Base-by-base conservation (phyloP, 2,797 vertebrate species). In the Bovichtus diacanthus region DNA sequence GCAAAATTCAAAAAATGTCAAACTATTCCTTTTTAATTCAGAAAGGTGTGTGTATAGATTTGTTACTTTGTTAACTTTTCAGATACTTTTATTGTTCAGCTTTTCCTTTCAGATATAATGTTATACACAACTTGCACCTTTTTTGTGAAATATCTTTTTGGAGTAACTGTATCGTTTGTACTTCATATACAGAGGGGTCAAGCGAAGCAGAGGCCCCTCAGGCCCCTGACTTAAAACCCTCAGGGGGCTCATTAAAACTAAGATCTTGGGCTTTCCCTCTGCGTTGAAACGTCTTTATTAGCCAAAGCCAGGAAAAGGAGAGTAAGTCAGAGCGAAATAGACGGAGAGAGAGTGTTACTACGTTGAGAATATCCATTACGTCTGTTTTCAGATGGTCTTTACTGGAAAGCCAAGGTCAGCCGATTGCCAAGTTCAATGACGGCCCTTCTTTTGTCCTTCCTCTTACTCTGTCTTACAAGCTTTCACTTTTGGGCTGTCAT, bases 231-330 rank as follows among this genome's bases (percentile, higher is more conserved):
- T 72, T 39, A 39, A 70, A 49, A 66, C 75, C 78, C 70, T 58
- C 65, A 25, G 82, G 77, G n/a, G 75, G 46, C 83, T 93, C 74
- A 89, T 94, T 93, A 92, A 58, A 86, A 70, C 65, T 21, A 54
- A 79, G 56, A 71, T n/a, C 65, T 62, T 16, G 7, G 54, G 60
- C 59, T 83, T 54, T 66, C 72, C 69, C 31, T 29, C 43, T 51
- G 34, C 50, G 59, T 65, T 49, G 25, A 72, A 59, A 82, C 50
- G 58, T 79, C 66, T 77, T 64, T 46, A 80, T 71, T 44, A 41
- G 41, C 56, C 61, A 34, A 59, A 66, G 41, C 62, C 4, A 12
- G 31, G 55, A 61, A 70, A 69, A 71, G 25, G 16, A 55, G 50
- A 63, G 38, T 38, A 23, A 34, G 31, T 18, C 23, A 68, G 47